Base-by-base conservation (phyloP, 2,888 invertebrate species). In the Dugesia japonica region DNA sequence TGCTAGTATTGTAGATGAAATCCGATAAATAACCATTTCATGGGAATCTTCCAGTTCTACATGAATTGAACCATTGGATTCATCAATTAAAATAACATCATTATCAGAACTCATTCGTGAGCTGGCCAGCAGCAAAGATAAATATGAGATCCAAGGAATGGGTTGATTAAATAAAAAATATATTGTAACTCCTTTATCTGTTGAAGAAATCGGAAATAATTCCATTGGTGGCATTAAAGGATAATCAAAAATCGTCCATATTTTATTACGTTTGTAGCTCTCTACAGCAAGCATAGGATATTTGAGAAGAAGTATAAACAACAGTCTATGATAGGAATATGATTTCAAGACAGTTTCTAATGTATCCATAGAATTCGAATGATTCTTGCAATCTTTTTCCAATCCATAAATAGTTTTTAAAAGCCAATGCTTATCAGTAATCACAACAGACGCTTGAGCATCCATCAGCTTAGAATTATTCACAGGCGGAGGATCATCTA, bases 151-250 rank as follows among this genome's bases (percentile, higher is more conserved):
- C 56, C 56, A 56, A 13, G 56, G 56, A 56, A 56, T 56, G 4
- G 56, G 56, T 13, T 56, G 56, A 56, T 56, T 56, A 56, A 56
- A 56, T 56, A 56, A 56, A 56, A 56, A 56, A n/a, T 56, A 56
- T n/a, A 56, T 56, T 56, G 56, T 56, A 4, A 56, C n/a, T n/a
- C 56, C 56, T 56, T 56, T 56, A 20, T 56, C 56, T 7, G 56
- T 13, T 56, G 23, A 23, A 4, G 56, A 56, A 9, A 56, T 56
- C 4, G 56, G 56, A 56, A 20, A 56, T 13, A 56, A n/a, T 20
- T 56, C 23, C 4, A 20, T 23, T 56, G 56, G n/a, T 7, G 56
- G 9, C 17, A 9, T 1, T 56, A 56, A n/a, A n/a, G 56, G 56
- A 56, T 56, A 56, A 56, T 56, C 56, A n/a, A 56, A 56, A 56